These are phyloP conservation scores for Corbicula japonica DNA, from an alignment of 2,888 invertebrate species.

Conservation along the genomic window DNA sequence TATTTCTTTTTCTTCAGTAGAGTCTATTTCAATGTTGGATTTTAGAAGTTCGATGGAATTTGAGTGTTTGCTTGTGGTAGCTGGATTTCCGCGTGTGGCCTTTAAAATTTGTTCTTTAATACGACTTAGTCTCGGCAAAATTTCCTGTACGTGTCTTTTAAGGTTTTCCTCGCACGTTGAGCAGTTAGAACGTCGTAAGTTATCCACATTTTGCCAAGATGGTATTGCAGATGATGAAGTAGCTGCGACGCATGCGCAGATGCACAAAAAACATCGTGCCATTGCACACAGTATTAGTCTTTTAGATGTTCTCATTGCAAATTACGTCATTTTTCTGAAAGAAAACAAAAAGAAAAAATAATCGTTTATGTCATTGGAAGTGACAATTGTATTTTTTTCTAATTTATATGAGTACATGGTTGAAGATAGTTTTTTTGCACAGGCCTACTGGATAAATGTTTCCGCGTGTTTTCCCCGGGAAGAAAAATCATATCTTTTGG, in stretches of 20 bases:
- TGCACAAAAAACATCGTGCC: background rate
- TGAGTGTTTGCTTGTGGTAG: background rate
- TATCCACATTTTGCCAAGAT: slow-evolving; percentile 41
- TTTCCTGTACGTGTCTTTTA: slow-evolving; percentile 34
- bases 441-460: too few species aligned
- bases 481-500: too few species aligned
- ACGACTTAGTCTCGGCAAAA: slow-evolving; percentile 46
- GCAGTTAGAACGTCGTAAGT: slow-evolving; percentile 47
- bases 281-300: background rate
- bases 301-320: background rate
- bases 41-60: background rate
- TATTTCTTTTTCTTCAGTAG: background rate
- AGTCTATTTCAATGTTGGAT: background rate
- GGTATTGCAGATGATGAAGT: slow-evolving; percentile 9
- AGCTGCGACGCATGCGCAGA: slow-evolving; percentile 5
- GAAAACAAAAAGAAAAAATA: too few species aligned
- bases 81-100: slow-evolving; percentile 46
- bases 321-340: background rate
- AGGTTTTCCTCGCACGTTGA: slow-evolving; percentile 38
- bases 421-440: too few species aligned
- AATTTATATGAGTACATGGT: too few species aligned
- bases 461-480: too few species aligned
- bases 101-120: slow-evolving; percentile 58
- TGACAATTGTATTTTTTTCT: too few species aligned
- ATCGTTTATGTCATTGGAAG: too few species aligned